A percentile compares a stretch with the other conserved stretches of the same genome.
phyloP scores from a whole-genome alignment of 1,140 invertebrate species.

The Procambarus virginalis region DNA sequence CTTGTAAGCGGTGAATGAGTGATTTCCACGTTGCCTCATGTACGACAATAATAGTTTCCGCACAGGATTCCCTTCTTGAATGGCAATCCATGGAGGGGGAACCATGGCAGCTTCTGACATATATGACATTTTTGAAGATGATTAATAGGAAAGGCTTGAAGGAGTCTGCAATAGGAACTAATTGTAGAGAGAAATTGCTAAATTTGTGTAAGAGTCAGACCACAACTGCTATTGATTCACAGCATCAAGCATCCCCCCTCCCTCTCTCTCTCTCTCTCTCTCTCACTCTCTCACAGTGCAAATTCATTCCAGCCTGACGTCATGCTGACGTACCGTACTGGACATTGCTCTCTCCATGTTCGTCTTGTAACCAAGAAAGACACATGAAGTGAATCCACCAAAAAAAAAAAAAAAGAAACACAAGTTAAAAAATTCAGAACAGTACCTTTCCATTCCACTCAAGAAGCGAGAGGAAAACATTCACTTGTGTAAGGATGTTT shows the following conservation, averaged over 20 bases:
- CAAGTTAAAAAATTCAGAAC: conserved; percentile 25
- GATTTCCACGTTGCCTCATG: conserved; percentile 44
- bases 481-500: not conserved
- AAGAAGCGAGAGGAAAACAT: conserved; percentile 2
- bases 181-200: not conserved
- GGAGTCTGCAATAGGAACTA: not conserved
- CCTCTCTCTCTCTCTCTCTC: conserved; percentile 27
- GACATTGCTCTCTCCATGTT: not conserved
- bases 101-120: not conserved
- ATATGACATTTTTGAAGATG: not conserved
- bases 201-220: conserved; percentile 29
- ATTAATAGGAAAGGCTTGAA: not conserved
- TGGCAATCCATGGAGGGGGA: not conserved
- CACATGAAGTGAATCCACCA: not conserved
- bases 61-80: conserved; percentile 4
- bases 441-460: conserved; percentile 10
- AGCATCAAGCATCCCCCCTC: conserved; percentile 62
- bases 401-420: too few relatives aligned
- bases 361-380: not conserved
- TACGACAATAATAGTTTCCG: conserved; percentile 52
- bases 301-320: not conserved
- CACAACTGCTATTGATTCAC: conserved; percentile 64
- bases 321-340: not conserved
- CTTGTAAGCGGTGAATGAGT: conserved; percentile 61
- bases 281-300: conserved; percentile 13